Conservation (phyloP, 2,113 vertebrate species). For the Silurus asotus region DNA sequence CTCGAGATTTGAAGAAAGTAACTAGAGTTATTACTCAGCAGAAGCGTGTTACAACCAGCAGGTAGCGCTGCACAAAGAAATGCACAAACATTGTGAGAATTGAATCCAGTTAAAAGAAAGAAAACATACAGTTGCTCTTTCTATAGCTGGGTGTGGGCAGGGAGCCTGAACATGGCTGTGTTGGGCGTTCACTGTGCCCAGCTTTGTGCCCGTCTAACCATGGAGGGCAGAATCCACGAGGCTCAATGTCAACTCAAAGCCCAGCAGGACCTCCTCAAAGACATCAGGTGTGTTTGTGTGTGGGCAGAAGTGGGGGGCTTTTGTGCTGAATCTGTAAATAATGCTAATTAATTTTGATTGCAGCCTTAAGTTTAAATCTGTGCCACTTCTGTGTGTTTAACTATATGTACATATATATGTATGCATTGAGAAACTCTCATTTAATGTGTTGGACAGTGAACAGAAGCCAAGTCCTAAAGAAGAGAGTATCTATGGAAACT, state of each 20-base stretch:
- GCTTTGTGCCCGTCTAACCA: constrained; percentile 73
- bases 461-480: constrained; percentile 62
- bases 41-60: constrained; percentile 65
- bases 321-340: neutral
- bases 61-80: constrained; percentile 52
- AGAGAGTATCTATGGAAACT: constrained; percentile 74
- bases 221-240: constrained; percentile 73
- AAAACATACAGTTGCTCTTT: neutral
- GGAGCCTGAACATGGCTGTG: constrained; percentile 69
- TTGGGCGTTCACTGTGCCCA: constrained; percentile 75
- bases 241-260: constrained; percentile 68
- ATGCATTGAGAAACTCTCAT: neutral
- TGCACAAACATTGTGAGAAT: neutral
- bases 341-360: neutral
- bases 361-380: neutral
- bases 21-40: constrained; percentile 70
- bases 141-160: constrained; percentile 61
- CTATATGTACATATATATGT: neutral
- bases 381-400: neutral
- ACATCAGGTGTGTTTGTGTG: constrained; percentile 68
- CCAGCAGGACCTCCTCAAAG: constrained; percentile 68
- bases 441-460: constrained; percentile 52
- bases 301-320: constrained; percentile 39
- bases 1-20: constrained; percentile 68
- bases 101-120: neutral